Evolutionary conservation across 2,797 vertebrate genomes (phyloP).

Genomic region (Melopsittacus undulatus): DNA sequence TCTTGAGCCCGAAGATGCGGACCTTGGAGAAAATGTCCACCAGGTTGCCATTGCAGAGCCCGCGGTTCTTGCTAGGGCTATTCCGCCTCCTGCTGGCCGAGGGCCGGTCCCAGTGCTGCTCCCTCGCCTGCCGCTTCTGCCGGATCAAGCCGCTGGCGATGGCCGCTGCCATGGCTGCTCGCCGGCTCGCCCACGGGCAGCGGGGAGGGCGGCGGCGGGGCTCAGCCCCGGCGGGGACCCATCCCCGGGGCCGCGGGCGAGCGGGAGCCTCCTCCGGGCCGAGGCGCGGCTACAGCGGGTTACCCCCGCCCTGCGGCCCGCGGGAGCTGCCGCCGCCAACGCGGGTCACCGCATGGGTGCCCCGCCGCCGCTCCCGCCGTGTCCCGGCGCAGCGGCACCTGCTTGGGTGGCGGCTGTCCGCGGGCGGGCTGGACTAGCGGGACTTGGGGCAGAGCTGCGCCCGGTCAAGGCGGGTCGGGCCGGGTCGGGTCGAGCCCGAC

Average conservation of each 20-base stretch:
- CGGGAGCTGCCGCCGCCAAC: conserved; percentile 1
- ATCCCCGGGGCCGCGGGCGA: conserved; percentile 11
- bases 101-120: conserved; percentile 96
- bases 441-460: background rate
- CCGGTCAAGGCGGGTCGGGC: background rate
- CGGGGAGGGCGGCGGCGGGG: background rate
- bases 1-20: conserved; percentile 99
- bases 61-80: conserved; percentile 97
- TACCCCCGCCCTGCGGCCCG: background rate
- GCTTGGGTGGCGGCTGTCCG: background rate
- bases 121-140: conserved; percentile 96
- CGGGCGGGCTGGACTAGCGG: background rate
- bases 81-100: conserved; percentile 91
- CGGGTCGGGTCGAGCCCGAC: background rate
- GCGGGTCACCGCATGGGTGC: conserved; percentile 47
- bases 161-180: conserved; percentile 92
- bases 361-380: background rate
- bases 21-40: conserved; percentile 99
- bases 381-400: background rate
- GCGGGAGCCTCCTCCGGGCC: background rate
- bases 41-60: conserved; percentile 97
- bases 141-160: conserved; percentile 98
- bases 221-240: conserved; percentile 67
- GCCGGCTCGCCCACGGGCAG: conserved; percentile 21
- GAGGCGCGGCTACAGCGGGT: background rate